A percentile compares a stretch with the other conserved stretches of the same genome.
Conservation (phyloP, 2,797 vertebrate genomes). For the Gallinago stenura region DNA sequence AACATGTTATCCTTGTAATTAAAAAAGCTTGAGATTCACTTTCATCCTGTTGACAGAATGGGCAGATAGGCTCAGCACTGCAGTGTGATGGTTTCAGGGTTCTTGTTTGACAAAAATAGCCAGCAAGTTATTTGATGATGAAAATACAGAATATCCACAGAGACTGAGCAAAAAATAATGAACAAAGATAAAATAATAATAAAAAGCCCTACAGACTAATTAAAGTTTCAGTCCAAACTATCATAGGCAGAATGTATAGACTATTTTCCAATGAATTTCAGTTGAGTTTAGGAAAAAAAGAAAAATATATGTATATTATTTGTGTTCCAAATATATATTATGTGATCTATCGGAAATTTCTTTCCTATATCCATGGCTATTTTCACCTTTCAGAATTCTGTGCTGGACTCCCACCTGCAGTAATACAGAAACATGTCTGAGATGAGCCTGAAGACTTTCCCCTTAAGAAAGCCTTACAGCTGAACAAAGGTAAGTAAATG, state of each 20-base stretch:
- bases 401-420: not conserved
- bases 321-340: not conserved
- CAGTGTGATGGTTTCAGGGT: conserved; percentile 80
- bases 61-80: conserved; percentile 77
- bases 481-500: not conserved
- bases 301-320: not conserved
- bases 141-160: conserved; percentile 76
- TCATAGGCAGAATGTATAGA: conserved; percentile 14
- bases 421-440: not conserved
- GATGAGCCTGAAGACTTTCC: not conserved
- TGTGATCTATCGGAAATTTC: not conserved
- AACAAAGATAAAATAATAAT: conserved; percentile 78
- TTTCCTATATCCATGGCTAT: not conserved
- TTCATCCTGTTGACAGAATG: conserved; percentile 88
- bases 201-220: conserved; percentile 73
- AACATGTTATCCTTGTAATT: conserved; percentile 98
- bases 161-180: conserved; percentile 76
- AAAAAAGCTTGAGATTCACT: conserved; percentile 92
- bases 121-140: conserved; percentile 82
- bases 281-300: not conserved
- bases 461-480: not conserved
- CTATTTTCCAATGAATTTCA: conserved; percentile 5
- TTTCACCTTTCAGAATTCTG: not conserved
- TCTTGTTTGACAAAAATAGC: conserved; percentile 87
- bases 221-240: conserved; percentile 70